Percentiles rank a stretch among this genome's conserved stretches.
Conservation (phyloP, 2,113 vertebrate species). For the Phaethornis superciliosus region DNA sequence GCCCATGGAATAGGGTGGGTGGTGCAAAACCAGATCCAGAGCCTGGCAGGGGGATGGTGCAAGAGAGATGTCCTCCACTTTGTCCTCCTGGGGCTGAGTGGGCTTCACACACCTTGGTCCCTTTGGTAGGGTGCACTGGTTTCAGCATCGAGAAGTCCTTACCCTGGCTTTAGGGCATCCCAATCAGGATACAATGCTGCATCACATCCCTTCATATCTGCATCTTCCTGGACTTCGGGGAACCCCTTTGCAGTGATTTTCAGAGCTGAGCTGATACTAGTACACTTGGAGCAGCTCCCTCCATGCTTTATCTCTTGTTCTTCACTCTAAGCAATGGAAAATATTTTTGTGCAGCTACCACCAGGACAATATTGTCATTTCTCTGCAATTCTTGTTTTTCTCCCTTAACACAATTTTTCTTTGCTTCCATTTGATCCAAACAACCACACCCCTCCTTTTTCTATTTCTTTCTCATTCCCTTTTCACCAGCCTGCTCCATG, state of each 20-base stretch:
- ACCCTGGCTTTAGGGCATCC: neutral
- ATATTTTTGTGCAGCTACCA: neutral
- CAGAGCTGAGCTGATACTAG: neutral
- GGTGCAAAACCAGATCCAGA: neutral
- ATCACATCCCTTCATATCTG: neutral
- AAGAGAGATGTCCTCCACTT: neutral
- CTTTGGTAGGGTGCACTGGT: neutral
- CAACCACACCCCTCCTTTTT: neutral
- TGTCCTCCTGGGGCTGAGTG: neutral
- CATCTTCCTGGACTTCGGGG: neutral
- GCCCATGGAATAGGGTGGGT: neutral
- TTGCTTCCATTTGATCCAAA: neutral
- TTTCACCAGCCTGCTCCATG: neutral
- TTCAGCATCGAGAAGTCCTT: neutral
- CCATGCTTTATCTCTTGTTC: accelerated
- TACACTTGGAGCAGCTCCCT: neutral
- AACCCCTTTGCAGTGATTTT: neutral
- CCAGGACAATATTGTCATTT: neutral
- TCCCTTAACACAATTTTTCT: neutral
- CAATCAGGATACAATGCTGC: accelerated
- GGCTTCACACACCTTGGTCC: neutral
- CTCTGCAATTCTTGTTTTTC: neutral
- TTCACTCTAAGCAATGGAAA: neutral
- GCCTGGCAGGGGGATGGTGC: accelerated
- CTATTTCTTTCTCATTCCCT: neutral